phyloP scores from a whole-genome alignment of 2,888 invertebrate species.

The Aspidiotus rigidus region DNA sequence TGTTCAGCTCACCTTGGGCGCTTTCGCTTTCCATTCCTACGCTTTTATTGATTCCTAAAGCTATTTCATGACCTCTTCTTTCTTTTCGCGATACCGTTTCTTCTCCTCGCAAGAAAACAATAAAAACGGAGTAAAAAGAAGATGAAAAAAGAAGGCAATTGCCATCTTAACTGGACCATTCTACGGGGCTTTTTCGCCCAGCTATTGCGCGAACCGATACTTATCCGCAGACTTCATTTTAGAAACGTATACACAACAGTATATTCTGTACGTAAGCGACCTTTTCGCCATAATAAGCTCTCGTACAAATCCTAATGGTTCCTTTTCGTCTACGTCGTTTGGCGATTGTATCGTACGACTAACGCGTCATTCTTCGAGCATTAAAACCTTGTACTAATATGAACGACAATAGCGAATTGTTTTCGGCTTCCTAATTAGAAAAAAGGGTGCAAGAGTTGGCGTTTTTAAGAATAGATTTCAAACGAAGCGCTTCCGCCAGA shows the following conservation, averaged over 20 bases:
- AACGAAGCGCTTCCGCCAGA: too few relatives aligned
- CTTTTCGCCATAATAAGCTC: constrained; percentile 18
- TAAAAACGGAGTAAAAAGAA: constrained; percentile 19
- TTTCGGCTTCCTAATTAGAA: neutral
- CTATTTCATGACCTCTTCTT: constrained; percentile 25
- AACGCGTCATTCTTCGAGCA: neutral
- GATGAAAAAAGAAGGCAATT: constrained; percentile 18
- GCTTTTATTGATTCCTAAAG: constrained; percentile 19
- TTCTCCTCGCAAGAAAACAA: constrained; percentile 13
- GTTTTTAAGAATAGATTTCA: neutral
- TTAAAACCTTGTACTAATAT: neutral
- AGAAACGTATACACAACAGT: constrained; percentile 19
- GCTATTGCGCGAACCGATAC: constrained; percentile 23
- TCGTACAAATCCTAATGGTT: constrained; percentile 26
- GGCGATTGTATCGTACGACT: neutral
- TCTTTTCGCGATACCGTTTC: constrained; percentile 3
- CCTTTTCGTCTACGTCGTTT: neutral
- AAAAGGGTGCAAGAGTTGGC: neutral
- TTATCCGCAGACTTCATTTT: constrained; percentile 28
- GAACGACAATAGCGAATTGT: neutral
- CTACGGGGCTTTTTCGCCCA: constrained; percentile 17
- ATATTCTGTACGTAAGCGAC: constrained; percentile 4
- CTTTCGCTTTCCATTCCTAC: constrained; percentile 35
- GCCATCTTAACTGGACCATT: constrained; percentile 28
- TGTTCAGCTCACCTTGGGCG: constrained; percentile 35